These are phyloP conservation scores for Rhagonycha lutea DNA, from an alignment of 2,888 invertebrate genomes.

Conservation along the genomic window DNA sequence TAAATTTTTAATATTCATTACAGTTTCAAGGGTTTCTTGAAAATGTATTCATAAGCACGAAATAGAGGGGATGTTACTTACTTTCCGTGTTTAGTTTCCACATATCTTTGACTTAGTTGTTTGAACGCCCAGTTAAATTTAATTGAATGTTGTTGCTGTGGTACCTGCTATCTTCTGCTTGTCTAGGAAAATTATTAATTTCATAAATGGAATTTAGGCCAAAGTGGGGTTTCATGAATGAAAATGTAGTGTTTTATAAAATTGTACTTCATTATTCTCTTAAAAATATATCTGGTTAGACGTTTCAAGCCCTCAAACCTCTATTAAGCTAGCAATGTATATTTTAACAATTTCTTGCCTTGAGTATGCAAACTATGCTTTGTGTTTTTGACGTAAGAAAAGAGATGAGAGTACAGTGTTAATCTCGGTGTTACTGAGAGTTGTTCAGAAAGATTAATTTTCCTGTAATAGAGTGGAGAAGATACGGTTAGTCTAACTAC, in stretches of 20 bases:
- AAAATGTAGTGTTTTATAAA: not conserved
- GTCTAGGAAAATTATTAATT: not conserved
- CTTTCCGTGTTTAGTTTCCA: not conserved
- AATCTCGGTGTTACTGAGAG: not conserved
- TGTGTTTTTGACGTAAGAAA: not conserved
- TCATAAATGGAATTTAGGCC: not conserved
- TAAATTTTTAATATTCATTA: conserved; percentile 10
- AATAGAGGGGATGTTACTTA: not conserved
- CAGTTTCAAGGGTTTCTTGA: not conserved
- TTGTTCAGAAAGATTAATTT: not conserved
- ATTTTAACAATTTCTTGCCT: not conserved
- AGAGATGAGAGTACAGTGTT: not conserved
- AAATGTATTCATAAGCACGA: not conserved
- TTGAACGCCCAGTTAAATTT: conserved; percentile 6
- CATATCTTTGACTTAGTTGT: conserved; percentile 7
- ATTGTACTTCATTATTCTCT: not conserved
- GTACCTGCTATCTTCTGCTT: not conserved
- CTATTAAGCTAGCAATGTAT: not conserved
- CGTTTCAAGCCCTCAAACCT: not conserved
- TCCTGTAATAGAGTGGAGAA: not conserved
- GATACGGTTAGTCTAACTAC: not conserved
- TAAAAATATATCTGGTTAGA: no score
- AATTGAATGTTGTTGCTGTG: conserved; percentile 11
- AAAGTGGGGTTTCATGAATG: not conserved
- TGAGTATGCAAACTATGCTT: not conserved